These are phyloP conservation scores for Drosophila algonquin DNA, from an alignment of 2,888 invertebrate genomes.

Conservation along the genomic window DNA sequence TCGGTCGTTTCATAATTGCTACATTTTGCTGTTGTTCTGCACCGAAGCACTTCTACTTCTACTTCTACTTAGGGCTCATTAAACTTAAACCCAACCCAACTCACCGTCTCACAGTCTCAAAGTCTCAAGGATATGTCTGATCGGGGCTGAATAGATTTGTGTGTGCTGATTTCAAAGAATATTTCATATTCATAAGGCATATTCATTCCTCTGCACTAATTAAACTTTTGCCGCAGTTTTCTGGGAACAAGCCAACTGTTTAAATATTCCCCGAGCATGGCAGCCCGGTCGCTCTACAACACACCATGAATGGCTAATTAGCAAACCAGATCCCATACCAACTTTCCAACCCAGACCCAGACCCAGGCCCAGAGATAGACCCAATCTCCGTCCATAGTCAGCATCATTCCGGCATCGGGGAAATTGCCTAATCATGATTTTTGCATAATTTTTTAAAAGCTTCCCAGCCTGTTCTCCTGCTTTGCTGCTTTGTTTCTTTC, in stretches of 20 bases:
- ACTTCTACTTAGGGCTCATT: slow-evolving; percentile 36
- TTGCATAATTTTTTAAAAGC: slow-evolving; percentile 65
- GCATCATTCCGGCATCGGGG: slow-evolving; percentile 23
- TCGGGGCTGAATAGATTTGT: slow-evolving; percentile 43
- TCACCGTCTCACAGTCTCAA: background rate
- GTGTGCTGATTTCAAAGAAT: slow-evolving; percentile 1
- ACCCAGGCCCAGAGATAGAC: background rate
- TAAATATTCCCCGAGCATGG: slow-evolving; percentile 37
- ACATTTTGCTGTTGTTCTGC: slow-evolving; percentile 51
- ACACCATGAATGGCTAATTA: slow-evolving; percentile 67
- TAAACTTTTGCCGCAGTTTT: slow-evolving; percentile 38
- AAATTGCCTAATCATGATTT: slow-evolving; percentile 73
- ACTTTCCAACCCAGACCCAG: background rate
- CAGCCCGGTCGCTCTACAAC: slow-evolving; percentile 10
- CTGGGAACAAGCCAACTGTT: slow-evolving; percentile 45
- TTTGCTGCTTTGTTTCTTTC: no score
- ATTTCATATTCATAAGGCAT: slow-evolving; percentile 44
- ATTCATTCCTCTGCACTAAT: slow-evolving; percentile 39
- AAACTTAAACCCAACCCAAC: slow-evolving; percentile 20
- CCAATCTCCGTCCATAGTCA: background rate
- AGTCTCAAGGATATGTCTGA: slow-evolving; percentile 42
- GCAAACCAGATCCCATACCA: slow-evolving; percentile 35
- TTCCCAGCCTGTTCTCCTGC: slow-evolving; percentile 37
- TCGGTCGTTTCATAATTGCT: slow-evolving; percentile 60
- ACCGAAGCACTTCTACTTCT: slow-evolving; percentile 25